These are phyloP conservation scores for Lepidocolaptes lacrymiger DNA, from an alignment of 2,797 vertebrate genomes.

Conservation along the genomic window DNA sequence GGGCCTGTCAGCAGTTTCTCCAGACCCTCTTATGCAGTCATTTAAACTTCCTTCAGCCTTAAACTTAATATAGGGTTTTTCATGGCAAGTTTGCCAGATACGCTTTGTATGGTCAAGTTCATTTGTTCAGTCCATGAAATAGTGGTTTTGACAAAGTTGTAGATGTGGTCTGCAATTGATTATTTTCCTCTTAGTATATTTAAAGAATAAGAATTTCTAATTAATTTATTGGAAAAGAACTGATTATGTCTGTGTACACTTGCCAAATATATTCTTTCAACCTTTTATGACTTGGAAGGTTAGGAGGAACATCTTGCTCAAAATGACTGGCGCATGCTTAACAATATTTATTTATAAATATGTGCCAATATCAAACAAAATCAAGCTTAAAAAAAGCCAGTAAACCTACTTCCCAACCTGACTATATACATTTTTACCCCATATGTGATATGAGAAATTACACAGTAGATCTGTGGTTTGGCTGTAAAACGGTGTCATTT, in stretches of 20 bases:
- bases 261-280: not conserved
- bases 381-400: not conserved
- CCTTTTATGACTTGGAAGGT: not conserved
- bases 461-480: not conserved
- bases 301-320: not conserved
- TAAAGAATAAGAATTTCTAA: not conserved
- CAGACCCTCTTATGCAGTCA: not conserved
- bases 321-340: not conserved
- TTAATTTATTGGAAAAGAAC: not conserved
- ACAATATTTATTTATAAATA: not conserved
- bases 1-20: slow-evolving; percentile 36
- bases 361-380: not conserved
- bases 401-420: not conserved
- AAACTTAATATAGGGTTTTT: not conserved
- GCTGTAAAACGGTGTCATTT: not conserved
- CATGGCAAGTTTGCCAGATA: not conserved
- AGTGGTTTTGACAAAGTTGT: not conserved
- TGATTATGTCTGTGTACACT: not conserved
- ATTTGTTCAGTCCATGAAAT: not conserved
- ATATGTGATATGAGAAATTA: not conserved
- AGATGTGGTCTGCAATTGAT: not conserved
- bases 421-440: not conserved
- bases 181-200: not conserved
- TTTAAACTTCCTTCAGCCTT: not conserved
- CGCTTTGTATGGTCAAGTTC: not conserved